These are phyloP conservation scores for Rugalucina vietnamica DNA, from an alignment of 2,888 invertebrate species.

Conservation along the genomic window DNA sequence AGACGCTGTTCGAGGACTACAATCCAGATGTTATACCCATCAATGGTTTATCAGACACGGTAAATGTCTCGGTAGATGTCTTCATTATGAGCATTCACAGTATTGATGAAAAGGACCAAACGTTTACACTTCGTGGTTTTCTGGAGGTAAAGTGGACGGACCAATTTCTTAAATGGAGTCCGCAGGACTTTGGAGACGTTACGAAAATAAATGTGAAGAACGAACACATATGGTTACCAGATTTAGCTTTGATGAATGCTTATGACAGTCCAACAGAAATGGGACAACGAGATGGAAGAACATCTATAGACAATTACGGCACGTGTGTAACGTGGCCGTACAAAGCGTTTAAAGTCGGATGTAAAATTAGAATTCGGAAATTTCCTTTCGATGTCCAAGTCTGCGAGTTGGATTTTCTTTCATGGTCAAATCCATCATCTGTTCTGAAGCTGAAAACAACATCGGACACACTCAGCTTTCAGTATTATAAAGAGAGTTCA, in stretches of 20 bases:
- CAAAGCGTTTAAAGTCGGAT: constrained; percentile 42
- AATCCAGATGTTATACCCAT: constrained; percentile 48
- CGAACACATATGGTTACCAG: constrained; percentile 57
- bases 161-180: constrained; percentile 47
- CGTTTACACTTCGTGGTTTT: constrained; percentile 47
- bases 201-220: constrained; percentile 51
- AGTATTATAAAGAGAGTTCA: constrained; percentile 9
- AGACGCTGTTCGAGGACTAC: constrained; percentile 33
- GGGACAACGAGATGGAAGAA: constrained; percentile 49
- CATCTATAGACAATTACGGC: constrained; percentile 45
- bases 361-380: constrained; percentile 44
- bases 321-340: constrained; percentile 56
- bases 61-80: constrained; percentile 44
- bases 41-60: constrained; percentile 10
- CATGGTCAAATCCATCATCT: constrained; percentile 50
- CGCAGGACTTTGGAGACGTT: constrained; percentile 34
- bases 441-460: constrained; percentile 30
- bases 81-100: constrained; percentile 58
- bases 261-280: constrained; percentile 55
- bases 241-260: constrained; percentile 41
- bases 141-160: constrained; percentile 61
- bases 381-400: constrained; percentile 66
- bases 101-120: constrained; percentile 59
- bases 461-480: not conserved
- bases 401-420: constrained; percentile 60